Base-by-base conservation (phyloP, 30 jellyfish, hydroid and myxozoan genomes). In the Aurelia sp. region DNA sequence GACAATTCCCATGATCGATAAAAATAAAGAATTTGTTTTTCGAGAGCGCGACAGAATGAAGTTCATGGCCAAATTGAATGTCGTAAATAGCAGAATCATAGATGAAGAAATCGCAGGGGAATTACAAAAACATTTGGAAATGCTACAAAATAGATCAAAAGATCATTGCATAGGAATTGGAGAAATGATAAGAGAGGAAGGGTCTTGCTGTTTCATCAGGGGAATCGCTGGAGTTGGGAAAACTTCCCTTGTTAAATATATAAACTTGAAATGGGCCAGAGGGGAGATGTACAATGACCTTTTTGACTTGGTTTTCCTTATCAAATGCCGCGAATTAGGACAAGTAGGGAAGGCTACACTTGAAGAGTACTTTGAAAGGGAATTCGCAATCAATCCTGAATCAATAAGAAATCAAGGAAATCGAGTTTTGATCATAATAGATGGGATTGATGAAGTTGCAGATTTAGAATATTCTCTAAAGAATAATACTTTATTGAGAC, bases 201-300 rank as follows among this genome's bases (percentile, higher is more conserved):
- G 33, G 1, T 27, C 2, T 1, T 27, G 33, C 2, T 27, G 33
- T 40, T 71, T 71, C 6, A 33, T 71, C 19, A 51, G 81, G 48
- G 81, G 81, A 0, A 64, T 71, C 18, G 91, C 91, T 13, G 91
- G 91, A 11, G 61, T 66, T 68, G 91, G 91, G 23, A 82, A 82
- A 62, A 67, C 85, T 2, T 40, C 63, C 66, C 85, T 82, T 18
- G 27, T 82, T 23, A 61, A 55, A 11, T 67, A 13, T 17, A 19
- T 82, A 27, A 60, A 76, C 18, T 66, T 82, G 47, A 51, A 68
- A 16, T 82, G 91, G 91, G 91, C 91, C 12, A 51, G 40, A 47
- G 72, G 44, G 17, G 91, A 82, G 61, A 50, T 82, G 52, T 71
- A 33, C 0, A 22, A 11, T 5, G 81, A 71, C 33, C 53, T 23